phyloP scores from a whole-genome alignment of 2,113 vertebrate species.

The Caracal caracal region DNA sequence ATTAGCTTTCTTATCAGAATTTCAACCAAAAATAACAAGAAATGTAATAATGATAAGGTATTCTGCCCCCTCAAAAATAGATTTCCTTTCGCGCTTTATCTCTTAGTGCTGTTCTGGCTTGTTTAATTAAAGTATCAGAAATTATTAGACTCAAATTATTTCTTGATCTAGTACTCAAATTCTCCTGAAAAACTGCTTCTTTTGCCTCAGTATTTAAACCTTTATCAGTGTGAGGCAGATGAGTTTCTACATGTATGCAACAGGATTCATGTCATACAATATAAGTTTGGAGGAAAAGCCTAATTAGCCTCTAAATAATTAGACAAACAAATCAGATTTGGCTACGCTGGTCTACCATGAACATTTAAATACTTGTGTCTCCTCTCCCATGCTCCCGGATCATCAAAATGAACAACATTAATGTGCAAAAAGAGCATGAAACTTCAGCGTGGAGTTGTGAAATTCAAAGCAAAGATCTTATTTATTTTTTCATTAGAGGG shows the following conservation, averaged over 20 bases:
- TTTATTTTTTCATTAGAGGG: constrained; percentile 73
- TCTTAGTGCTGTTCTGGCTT: constrained; percentile 73
- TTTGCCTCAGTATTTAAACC: constrained; percentile 79
- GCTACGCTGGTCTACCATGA: neutral
- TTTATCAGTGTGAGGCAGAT: constrained; percentile 83
- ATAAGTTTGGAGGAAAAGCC: constrained; percentile 52
- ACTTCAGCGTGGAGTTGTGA: constrained; percentile 81
- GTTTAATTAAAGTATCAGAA: constrained; percentile 84
- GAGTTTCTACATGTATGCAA: constrained; percentile 54
- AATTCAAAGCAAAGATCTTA: constrained; percentile 82
- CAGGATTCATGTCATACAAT: constrained; percentile 76
- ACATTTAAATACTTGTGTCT: constrained; percentile 38
- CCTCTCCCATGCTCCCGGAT: constrained; percentile 33
- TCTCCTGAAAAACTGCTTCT: constrained; percentile 75
- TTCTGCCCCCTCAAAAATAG: constrained; percentile 72
- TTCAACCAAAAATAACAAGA: constrained; percentile 83
- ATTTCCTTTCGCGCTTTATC: constrained; percentile 76
- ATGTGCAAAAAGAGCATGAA: constrained; percentile 75
- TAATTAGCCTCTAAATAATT: constrained; percentile 74
- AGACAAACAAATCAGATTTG: constrained; percentile 74
- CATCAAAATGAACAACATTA: constrained; percentile 45
- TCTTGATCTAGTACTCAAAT: constrained; percentile 81
- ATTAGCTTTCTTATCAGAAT: constrained; percentile 85
- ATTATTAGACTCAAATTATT: constrained; percentile 83
- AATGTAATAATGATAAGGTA: constrained; percentile 78